Conservation (phyloP, 2,888 invertebrate genomes). For the Orthonychiurus folsomi region DNA sequence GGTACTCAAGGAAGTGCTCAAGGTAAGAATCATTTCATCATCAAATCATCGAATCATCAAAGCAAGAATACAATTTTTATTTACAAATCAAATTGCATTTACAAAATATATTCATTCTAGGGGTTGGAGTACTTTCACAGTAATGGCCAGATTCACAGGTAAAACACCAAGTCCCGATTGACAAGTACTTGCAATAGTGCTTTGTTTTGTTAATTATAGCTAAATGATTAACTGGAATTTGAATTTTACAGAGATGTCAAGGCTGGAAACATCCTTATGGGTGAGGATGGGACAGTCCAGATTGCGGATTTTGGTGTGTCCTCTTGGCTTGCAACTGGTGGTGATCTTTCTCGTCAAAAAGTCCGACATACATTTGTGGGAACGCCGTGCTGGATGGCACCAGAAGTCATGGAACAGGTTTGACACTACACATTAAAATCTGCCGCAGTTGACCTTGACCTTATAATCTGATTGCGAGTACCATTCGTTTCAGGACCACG, state of each 20-base stretch:
- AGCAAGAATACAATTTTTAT: too few species aligned
- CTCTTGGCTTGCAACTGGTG: conserved; percentile 90
- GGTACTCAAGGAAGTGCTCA: conserved; percentile 86
- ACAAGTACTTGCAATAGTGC: neutral
- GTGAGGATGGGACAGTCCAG: conserved; percentile 83
- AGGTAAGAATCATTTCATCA: too few species aligned
- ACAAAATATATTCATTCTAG: too few species aligned
- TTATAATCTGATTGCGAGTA: too few species aligned
- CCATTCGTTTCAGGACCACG: conserved; percentile 45
- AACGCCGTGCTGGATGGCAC: conserved; percentile 55
- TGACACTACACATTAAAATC: too few species aligned
- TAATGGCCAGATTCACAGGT: conserved; percentile 97
- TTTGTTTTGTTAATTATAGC: neutral
- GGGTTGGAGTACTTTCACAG: conserved; percentile 98
- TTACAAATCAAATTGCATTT: too few species aligned
- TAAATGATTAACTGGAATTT: neutral
- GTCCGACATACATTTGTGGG: conserved; percentile 59
- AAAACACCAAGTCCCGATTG: conserved; percentile 38
- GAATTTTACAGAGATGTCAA: conserved; percentile 69
- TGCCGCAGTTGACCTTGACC: too few species aligned
- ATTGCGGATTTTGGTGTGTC: conserved; percentile 99
- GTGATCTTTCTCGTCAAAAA: conserved; percentile 86
- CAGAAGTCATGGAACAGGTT: conserved; percentile 48
- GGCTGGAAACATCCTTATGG: conserved; percentile 93
- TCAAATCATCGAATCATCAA: too few species aligned